Evolutionary conservation across 2,113 vertebrate species (phyloP).

Genomic region (Pungitius pungitius): DNA sequence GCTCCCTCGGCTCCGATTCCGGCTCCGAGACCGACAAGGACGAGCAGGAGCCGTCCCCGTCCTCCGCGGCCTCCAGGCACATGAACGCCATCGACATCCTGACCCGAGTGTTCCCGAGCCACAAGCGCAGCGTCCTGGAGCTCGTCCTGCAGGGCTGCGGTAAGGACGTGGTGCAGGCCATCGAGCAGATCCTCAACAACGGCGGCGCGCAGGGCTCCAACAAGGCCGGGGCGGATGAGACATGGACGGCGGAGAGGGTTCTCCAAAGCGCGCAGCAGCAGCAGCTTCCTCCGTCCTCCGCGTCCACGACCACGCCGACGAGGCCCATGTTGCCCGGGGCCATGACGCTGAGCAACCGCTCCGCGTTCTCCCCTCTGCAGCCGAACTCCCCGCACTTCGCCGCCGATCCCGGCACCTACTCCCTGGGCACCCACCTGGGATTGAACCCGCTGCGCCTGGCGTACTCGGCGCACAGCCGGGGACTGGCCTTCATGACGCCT

Average conservation of each 20-base stretch:
- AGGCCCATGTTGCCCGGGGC: conserved; percentile 91
- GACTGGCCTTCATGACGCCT: conserved; percentile 97
- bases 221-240: conserved; percentile 79
- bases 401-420: conserved; percentile 89
- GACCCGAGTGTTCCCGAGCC: conserved; percentile 95
- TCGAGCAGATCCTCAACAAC: conserved; percentile 99
- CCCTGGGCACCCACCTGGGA: conserved; percentile 91
- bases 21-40: conserved; percentile 96
- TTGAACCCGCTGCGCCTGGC: conserved; percentile 96
- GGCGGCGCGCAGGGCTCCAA: conserved; percentile 73
- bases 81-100: conserved; percentile 98
- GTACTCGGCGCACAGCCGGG: conserved; percentile 96
- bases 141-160: conserved; percentile 97
- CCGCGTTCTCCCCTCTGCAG: conserved; percentile 96
- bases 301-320: conserved; percentile 57
- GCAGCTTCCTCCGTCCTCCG: conserved; percentile 80
- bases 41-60: conserved; percentile 87
- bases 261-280: conserved; percentile 78
- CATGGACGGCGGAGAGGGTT: conserved; percentile 87
- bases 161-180: conserved; percentile 98
- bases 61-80: conserved; percentile 84
- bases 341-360: conserved; percentile 95
- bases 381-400: conserved; percentile 94
- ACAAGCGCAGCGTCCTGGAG: conserved; percentile 96
- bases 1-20: conserved; percentile 93